A percentile compares a stretch with the other conserved stretches of the same genome.
Evolutionary conservation across 37 sponge, comb jelly and placozoan genomes (phyloP).

Genomic region (Oscarella lobularis): DNA sequence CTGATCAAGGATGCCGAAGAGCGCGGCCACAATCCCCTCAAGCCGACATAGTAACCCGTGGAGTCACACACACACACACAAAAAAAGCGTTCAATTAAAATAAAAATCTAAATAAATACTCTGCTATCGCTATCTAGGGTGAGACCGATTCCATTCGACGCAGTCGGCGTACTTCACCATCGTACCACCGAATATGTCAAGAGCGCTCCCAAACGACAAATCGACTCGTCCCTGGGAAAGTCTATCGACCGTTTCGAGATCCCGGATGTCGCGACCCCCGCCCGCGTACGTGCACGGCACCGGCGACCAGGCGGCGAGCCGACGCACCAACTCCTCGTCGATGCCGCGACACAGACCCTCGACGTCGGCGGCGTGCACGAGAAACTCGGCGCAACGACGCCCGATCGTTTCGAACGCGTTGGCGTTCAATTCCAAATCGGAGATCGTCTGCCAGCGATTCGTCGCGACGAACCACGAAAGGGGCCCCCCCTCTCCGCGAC

Average conservation of each 20-base stretch:
- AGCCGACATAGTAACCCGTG: no score
- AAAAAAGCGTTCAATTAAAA: no score
- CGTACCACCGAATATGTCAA: slow-evolving; percentile 4
- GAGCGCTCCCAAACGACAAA: slow-evolving; percentile 3
- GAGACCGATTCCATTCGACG: neutral
- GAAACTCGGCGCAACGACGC: neutral
- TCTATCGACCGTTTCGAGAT: neutral
- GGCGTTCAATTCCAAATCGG: slow-evolving; percentile 6
- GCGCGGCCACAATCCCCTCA: neutral
- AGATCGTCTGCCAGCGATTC: slow-evolving; percentile 2
- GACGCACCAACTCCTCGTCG: neutral
- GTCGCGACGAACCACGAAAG: neutral
- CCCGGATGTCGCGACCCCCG: neutral
- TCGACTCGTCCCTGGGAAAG: slow-evolving; percentile 1
- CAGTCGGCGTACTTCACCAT: neutral
- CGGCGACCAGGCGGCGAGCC: neutral
- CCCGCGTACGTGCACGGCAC: neutral
- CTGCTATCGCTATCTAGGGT: neutral
- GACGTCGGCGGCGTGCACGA: slow-evolving; percentile 5
- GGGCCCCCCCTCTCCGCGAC: no score
- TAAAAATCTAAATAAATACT: no score
- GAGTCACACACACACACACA: no score
- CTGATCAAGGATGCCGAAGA: neutral
- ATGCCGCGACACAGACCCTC: slow-evolving; percentile 9
- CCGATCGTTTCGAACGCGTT: neutral